Base-by-base conservation (phyloP, 2,888 invertebrate species). In the Acanthococcus lagerstroemiae region DNA sequence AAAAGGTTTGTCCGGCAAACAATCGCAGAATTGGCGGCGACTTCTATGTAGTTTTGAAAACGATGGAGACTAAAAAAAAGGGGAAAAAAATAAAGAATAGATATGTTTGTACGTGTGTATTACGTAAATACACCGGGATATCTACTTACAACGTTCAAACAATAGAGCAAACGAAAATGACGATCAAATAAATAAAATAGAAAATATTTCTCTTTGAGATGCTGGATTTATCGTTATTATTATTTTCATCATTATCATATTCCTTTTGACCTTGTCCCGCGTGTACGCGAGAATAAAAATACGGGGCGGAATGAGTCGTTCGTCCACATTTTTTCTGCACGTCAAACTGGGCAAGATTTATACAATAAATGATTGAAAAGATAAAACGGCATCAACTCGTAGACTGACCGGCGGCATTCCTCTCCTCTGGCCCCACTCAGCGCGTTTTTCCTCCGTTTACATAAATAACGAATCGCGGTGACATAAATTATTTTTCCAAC, bases 171-270 rank as follows among this genome's bases (percentile, higher is more conserved):
- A 60, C 46, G 25, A 60, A 60, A 60, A 60, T 60, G 60, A 60
- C 60, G 60, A 60, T 60, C 48, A 48, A 60, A 60, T 60, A 48
- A 60, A 60, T 60, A 60, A 60, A 60, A 60, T 60, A 60, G 60
- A 60, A 60, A 60, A 60, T 60, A 60, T 60, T 60, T 60, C 48
- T 48, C 52, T 52, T 52, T 52, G 52, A 52, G 24, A 52, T 52
- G 52, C 24, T 52, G 52, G 24, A 52, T 60, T 60, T 60, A 60
- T 60, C 60, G 60, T 60, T 60, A 60, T 60, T 60, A 60, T 60
- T 60, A 60, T 60, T 60, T 60, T 60, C 60, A 60, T 60, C 60
- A 60, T 60, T 60, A 60, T 60, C 60, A 60, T 60, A 60, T 60
- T 60, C 25, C 60, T 60, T 60, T 60, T 12, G 48, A 60, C 48